phyloP scores from a whole-genome alignment of 2,113 vertebrate species.

The Sapajus apella region DNA sequence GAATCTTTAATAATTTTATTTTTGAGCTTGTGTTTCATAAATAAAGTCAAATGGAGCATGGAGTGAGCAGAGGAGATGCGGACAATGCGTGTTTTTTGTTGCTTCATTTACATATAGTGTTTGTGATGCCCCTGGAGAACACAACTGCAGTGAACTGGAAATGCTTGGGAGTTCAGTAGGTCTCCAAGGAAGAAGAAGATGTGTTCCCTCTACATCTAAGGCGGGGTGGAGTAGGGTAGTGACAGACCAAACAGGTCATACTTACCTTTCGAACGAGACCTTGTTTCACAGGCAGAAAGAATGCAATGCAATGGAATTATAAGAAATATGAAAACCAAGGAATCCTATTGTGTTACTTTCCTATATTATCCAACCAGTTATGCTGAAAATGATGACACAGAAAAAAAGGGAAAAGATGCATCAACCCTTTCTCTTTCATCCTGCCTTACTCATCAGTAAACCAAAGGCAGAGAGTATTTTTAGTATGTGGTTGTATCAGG shows the following conservation, averaged over 20 bases:
- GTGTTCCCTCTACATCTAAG: neutral
- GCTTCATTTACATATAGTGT: neutral
- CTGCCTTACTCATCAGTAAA: neutral
- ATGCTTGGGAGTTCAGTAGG: neutral
- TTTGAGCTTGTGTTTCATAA: slow-evolving; percentile 34
- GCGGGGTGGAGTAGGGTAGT: neutral
- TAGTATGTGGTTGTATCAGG: neutral
- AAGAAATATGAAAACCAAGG: neutral
- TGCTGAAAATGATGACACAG: neutral
- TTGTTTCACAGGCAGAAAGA: slow-evolving; percentile 22
- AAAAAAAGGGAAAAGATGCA: neutral
- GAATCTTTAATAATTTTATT: neutral
- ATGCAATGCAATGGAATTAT: neutral
- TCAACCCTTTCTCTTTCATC: neutral
- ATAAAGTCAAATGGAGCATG: neutral
- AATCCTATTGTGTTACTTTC: neutral
- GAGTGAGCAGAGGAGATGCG: neutral
- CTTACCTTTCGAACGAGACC: slow-evolving; percentile 25
- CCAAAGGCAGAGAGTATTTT: neutral
- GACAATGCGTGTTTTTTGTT: neutral
- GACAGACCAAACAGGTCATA: neutral
- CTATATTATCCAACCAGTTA: neutral
- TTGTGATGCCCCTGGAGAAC: neutral
- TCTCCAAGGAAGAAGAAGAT: neutral
- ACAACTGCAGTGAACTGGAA: neutral